These are phyloP conservation scores for Podargus strigoides DNA, from an alignment of 2,797 vertebrate species.

Conservation along the genomic window DNA sequence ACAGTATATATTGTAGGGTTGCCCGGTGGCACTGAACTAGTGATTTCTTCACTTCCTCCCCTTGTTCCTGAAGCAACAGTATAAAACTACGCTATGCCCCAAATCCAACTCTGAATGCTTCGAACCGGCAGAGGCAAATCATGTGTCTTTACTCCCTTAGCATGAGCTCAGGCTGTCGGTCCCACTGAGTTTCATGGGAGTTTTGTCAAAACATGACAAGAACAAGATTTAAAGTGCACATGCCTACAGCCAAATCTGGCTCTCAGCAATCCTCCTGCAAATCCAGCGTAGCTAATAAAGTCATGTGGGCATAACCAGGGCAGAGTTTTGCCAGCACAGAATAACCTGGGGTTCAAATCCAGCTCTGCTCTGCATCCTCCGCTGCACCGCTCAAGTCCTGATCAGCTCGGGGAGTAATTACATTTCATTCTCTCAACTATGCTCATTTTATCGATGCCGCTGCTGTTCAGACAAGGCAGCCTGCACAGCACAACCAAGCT, in stretches of 20 bases:
- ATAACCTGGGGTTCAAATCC: background rate
- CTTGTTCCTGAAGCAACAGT: background rate
- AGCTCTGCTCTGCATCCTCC: rapidly evolving
- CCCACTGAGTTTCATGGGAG: background rate
- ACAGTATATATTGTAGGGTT: background rate
- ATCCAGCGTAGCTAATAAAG: background rate
- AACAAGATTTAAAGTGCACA: background rate
- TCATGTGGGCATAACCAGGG: background rate
- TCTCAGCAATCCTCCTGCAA: background rate
- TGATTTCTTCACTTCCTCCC: background rate
- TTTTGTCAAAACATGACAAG: background rate
- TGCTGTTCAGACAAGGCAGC: background rate
- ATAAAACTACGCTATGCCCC: background rate
- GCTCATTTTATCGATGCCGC: background rate
- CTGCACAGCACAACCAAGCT: background rate
- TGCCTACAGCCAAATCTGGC: background rate
- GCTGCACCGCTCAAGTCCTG: background rate
- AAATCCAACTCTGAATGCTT: background rate
- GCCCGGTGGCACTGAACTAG: background rate
- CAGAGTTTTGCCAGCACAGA: background rate
- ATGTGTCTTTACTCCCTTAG: background rate
- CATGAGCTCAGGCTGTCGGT: background rate
- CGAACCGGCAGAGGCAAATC: background rate
- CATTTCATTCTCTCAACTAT: background rate
- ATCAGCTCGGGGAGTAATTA: background rate